Base-by-base conservation (phyloP, 2,888 invertebrate species). In the Agrochola circellaris region DNA sequence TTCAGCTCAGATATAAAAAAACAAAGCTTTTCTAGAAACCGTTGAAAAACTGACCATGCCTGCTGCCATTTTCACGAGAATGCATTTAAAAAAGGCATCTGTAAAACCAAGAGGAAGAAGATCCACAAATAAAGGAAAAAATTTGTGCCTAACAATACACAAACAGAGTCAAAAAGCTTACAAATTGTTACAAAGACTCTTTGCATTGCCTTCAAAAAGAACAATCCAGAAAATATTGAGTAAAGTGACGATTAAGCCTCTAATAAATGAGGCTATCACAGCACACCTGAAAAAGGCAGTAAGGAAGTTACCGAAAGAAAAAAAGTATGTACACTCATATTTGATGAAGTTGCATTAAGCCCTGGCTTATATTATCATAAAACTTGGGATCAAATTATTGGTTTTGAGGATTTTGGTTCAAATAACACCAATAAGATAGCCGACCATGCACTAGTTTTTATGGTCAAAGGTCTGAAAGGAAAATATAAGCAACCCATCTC, bases 401-500 rank as follows among this genome's bases (percentile, higher is more conserved):
- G 15, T 38, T 64, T 42, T 23, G 38, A 64, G n/a, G 64, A 64
- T 64, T 64, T n/a, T n/a, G n/a, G n/a, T 15, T 4, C 38, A 13
- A 64, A 38, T 64, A 64, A 64, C 23, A 42, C 7, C 8, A 64
- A n/a, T 64, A 42, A 42, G 38, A 64, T 64, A 15, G 64, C 38
- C 2, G 38, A 64, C 15, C 64, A 64, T 42, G 64, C 64, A 42
- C 2, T 42, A 0, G n/a, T 3, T 42, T 42, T 42, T 17, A 64
- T 64, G 42, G 9, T 64, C 64, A 64, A 64, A 15, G 64, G n/a
- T 17, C 17, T 42, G 15, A 64, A 42, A 42, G 64, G 42, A 1
- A 66, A 66, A 65, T 65, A 48, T 26, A 66, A 48, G 66, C 48
- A 66, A 42, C 26, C 48, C 20, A 66, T 66, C 26, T 48, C 48